Evolutionary conservation across 2,113 vertebrate genomes (phyloP).

Genomic region (Himantopus leucocephalus): DNA sequence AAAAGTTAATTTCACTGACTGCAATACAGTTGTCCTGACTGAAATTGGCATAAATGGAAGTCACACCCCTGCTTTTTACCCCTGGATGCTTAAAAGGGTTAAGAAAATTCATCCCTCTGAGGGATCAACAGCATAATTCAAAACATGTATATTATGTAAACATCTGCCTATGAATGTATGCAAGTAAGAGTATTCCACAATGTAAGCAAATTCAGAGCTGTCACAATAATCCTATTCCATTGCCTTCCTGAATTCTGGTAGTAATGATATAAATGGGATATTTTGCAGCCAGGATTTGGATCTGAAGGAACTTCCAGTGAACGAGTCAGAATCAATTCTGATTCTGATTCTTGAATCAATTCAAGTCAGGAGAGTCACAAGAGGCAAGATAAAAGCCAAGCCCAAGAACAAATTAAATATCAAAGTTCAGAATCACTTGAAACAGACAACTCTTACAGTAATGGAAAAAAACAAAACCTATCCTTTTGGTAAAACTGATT

Average conservation of each 20-base stretch:
- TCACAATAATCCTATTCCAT: not conserved
- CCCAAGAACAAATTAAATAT: not conserved
- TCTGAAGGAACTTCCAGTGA: not conserved
- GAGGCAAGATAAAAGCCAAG: not conserved
- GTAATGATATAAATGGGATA: not conserved
- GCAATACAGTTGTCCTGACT: not conserved
- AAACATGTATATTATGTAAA: not conserved
- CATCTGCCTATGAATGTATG: not conserved
- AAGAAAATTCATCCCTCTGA: not conserved
- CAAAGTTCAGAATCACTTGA: not conserved
- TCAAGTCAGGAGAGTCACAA: not conserved
- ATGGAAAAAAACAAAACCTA: not conserved
- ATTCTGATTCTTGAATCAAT: no score
- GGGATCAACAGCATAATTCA: not conserved
- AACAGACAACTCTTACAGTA: not conserved
- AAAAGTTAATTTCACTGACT: not conserved
- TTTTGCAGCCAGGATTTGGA: not conserved
- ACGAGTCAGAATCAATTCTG: accelerated
- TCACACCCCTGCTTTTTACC: not conserved
- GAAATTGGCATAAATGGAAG: not conserved
- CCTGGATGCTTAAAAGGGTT: not conserved
- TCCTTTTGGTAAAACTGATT: not conserved
- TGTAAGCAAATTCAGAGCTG: not conserved
- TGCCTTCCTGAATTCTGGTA: not conserved
- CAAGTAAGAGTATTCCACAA: not conserved